Percentiles rank a stretch among this genome's conserved stretches.
phyloP scores from a whole-genome alignment of 2,888 invertebrate genomes.

The Lissocephala sabroskyi region DNA sequence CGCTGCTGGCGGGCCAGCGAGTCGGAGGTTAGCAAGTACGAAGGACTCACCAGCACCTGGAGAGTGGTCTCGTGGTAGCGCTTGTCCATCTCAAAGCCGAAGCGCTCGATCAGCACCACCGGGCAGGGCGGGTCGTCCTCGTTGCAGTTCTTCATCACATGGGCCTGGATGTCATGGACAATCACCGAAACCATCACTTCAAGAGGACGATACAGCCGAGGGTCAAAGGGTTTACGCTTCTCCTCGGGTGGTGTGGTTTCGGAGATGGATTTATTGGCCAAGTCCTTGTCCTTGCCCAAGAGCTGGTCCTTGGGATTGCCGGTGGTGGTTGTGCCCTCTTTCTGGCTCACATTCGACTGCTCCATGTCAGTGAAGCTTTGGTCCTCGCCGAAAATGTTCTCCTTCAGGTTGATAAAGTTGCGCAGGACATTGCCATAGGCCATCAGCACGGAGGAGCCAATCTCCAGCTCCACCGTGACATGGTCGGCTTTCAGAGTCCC shows the following conservation, averaged over 20 bases:
- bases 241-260: slow-evolving; percentile 74
- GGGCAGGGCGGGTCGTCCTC: slow-evolving; percentile 94
- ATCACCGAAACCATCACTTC: slow-evolving; percentile 94
- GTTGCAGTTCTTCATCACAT: slow-evolving; percentile 87
- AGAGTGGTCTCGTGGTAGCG: slow-evolving; percentile 91
- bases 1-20: slow-evolving; percentile 79
- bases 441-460: slow-evolving; percentile 92
- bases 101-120: slow-evolving; percentile 87
- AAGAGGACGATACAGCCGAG: slow-evolving; percentile 89
- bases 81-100: slow-evolving; percentile 98
- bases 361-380: slow-evolving; percentile 96
- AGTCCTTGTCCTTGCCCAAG: slow-evolving; percentile 72
- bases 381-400: slow-evolving; percentile 98
- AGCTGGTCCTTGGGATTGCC: slow-evolving; percentile 68
- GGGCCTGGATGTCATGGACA: slow-evolving; percentile 96
- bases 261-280: slow-evolving; percentile 71
- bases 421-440: slow-evolving; percentile 93
- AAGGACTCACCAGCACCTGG: slow-evolving; percentile 91
- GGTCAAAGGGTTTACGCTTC: slow-evolving; percentile 84
- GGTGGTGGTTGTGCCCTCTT: slow-evolving; percentile 66
- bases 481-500: slow-evolving; percentile 88
- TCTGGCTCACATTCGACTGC: slow-evolving; percentile 75
- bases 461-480: slow-evolving; percentile 93
- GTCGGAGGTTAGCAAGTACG: slow-evolving; percentile 86
- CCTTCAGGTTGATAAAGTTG: slow-evolving; percentile 91